Evolutionary conservation across 2,113 vertebrate species (phyloP).

Genomic region (Mastomys natalensis): DNA sequence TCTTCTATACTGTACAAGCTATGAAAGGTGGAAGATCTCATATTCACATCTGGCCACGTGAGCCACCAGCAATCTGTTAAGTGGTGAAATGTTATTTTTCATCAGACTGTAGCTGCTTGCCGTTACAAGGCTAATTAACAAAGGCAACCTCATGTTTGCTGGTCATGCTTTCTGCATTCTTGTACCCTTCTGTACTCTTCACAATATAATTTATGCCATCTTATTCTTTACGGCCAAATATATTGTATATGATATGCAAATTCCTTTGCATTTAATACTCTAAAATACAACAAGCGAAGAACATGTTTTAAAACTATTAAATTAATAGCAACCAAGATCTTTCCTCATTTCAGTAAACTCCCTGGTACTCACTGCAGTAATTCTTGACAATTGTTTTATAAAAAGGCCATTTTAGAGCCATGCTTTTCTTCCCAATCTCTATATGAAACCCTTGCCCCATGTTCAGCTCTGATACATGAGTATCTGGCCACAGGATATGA

Average conservation of each 20-base stretch:
- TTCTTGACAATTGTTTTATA: not conserved
- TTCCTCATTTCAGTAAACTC: not conserved
- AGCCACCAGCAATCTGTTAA: constrained; percentile 61
- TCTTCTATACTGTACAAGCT: constrained; percentile 45
- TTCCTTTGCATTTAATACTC: not conserved
- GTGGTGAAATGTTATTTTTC: constrained; percentile 41
- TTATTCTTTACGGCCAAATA: not conserved
- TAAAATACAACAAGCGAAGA: not conserved
- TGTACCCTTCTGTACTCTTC: not conserved
- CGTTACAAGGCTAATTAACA: constrained; percentile 34
- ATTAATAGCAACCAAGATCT: not conserved
- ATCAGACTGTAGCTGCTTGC: constrained; percentile 59
- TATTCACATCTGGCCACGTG: constrained; percentile 53
- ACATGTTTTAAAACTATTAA: not conserved
- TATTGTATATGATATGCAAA: not conserved
- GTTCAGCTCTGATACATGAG: too few species aligned
- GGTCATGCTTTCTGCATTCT: not conserved
- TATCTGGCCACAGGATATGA: not conserved
- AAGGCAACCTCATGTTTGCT: not conserved
- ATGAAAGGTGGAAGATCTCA: constrained; percentile 47
- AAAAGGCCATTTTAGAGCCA: not conserved
- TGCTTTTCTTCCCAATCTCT: not conserved
- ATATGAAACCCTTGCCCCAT: not conserved
- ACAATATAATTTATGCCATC: not conserved
- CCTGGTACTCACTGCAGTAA: not conserved